Evolutionary conservation across 2,797 vertebrate genomes (phyloP).

Genomic region (Argya squamiceps): DNA sequence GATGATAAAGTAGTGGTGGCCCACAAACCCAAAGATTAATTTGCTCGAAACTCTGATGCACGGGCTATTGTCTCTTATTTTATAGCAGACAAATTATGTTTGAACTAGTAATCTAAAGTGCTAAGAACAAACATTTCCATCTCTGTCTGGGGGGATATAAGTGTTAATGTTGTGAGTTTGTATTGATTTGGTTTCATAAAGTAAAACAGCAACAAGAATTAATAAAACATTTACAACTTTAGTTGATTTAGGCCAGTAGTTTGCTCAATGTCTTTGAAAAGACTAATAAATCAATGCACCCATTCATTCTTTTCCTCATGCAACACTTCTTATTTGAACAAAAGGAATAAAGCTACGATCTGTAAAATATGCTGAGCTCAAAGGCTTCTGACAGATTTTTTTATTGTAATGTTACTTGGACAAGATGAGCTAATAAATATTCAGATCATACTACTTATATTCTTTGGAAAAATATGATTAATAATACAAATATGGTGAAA

Average conservation of each 20-base stretch:
- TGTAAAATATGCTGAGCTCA: conserved; percentile 70
- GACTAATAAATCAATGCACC: conserved; percentile 74
- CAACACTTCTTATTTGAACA: conserved; percentile 72
- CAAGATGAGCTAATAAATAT: conserved; percentile 71
- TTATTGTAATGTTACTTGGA: conserved; percentile 61
- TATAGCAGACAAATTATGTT: conserved; percentile 54
- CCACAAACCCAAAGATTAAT: conserved; percentile 56
- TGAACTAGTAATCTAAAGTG: conserved; percentile 51
- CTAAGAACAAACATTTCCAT: conserved; percentile 57
- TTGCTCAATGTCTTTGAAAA: conserved; percentile 73
- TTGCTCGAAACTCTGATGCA: conserved; percentile 10
- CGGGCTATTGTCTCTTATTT: conserved; percentile 41
- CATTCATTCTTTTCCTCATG: conserved; percentile 65
- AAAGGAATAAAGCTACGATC: conserved; percentile 68
- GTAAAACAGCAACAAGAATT: conserved; percentile 75
- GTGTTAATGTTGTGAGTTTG: conserved; percentile 60
- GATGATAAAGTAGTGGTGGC: conserved; percentile 36
- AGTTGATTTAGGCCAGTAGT: conserved; percentile 69
- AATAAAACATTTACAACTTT: conserved; percentile 75
- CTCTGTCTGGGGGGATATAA: conserved; percentile 58
- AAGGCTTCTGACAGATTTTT: conserved; percentile 70
- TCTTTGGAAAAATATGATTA: conserved; percentile 56
- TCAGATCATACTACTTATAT: conserved; percentile 59
- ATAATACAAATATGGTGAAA: conserved; percentile 70
- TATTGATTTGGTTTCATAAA: conserved; percentile 75